A percentile compares a stretch with the other conserved stretches of the same genome.
Evolutionary conservation across 2,113 vertebrate species (phyloP).

Genomic region (Cebus imitator): DNA sequence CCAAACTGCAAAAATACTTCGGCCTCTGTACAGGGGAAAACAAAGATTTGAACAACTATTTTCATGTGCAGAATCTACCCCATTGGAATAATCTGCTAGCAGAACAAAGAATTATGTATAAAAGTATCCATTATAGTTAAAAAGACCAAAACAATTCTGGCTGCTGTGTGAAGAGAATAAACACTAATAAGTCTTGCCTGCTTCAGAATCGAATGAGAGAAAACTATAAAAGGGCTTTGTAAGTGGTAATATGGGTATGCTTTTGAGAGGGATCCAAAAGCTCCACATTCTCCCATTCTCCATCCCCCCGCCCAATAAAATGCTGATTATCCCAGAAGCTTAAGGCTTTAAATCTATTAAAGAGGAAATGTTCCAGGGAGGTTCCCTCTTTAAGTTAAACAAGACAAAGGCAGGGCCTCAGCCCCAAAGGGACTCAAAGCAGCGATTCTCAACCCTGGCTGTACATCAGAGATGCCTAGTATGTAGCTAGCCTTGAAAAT

Average conservation of each 20-base stretch:
- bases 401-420: not conserved
- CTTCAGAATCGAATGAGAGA: not conserved
- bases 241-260: not conserved
- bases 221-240: not conserved
- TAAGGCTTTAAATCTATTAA: not conserved
- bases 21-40: not conserved
- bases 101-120: constrained; percentile 42
- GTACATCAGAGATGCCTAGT: not conserved
- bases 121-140: constrained; percentile 51
- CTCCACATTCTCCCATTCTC: too few relatives aligned
- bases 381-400: not conserved
- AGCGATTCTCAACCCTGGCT: not conserved
- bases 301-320: not conserved
- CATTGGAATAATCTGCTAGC: constrained; percentile 11
- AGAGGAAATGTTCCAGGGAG: not conserved
- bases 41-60: constrained; percentile 36
- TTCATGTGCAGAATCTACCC: constrained; percentile 8
- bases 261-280: not conserved
- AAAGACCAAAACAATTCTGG: constrained; percentile 31
- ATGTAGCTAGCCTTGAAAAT: not conserved
- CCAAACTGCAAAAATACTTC: not conserved
- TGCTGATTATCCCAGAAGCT: not conserved
- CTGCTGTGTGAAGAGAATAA: constrained; percentile 33
- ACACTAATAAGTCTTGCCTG: not conserved
- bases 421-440: not conserved